These are phyloP conservation scores for Alosa alosa DNA, from an alignment of 2,113 vertebrate species.

Conservation along the genomic window DNA sequence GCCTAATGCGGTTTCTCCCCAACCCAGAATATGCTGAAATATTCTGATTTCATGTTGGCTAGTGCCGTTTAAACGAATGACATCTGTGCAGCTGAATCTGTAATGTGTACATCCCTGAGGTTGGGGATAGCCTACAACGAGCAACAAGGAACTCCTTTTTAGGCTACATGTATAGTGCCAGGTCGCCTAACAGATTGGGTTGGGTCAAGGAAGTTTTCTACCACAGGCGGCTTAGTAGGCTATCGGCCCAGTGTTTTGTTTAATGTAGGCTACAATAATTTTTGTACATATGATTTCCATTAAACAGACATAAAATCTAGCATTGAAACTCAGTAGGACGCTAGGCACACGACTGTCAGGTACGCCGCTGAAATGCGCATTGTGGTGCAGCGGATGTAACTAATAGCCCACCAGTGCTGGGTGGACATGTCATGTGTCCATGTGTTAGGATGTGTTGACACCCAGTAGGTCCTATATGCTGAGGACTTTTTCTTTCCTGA, in stretches of 20 bases:
- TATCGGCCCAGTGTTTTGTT: neutral
- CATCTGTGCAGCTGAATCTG: neutral
- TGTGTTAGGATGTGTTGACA: neutral
- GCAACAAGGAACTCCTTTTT: neutral
- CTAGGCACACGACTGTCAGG: neutral
- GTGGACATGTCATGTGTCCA: neutral
- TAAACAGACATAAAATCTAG: neutral
- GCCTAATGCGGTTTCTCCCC: constrained; percentile 16
- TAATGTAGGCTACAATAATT: neutral
- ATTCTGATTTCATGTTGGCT: neutral
- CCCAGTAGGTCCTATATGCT: neutral
- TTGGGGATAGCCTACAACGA: neutral
- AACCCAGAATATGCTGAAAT: neutral
- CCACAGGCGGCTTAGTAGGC: neutral
- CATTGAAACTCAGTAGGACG: neutral
- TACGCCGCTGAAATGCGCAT: constrained; percentile 1
- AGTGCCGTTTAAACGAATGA: neutral
- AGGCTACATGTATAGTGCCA: neutral
- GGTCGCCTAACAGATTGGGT: neutral
- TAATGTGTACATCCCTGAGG: neutral
- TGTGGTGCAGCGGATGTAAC: constrained; percentile 11
- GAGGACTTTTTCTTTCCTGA: neutral
- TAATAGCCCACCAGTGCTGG: neutral
- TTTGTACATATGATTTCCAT: neutral
- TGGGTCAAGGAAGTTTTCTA: constrained; percentile 9